phyloP scores from a whole-genome alignment of 2,797 vertebrate species.

The Garrulus glandarius region DNA sequence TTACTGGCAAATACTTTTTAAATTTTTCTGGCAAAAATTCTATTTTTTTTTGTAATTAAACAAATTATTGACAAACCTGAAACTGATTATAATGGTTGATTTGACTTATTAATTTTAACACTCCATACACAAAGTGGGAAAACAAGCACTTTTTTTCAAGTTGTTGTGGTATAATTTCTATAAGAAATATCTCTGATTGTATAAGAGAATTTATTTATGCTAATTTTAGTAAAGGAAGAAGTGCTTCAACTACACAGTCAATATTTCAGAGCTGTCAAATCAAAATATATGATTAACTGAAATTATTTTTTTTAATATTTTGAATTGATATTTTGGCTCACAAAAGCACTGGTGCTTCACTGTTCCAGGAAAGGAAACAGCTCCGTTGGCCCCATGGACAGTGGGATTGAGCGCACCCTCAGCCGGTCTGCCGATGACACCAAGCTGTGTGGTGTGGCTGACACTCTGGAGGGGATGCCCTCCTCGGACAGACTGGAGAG shows the following conservation, averaged over 20 bases:
- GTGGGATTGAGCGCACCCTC: accelerated
- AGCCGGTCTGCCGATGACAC: neutral
- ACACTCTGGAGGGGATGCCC: accelerated
- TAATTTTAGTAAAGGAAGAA: neutral
- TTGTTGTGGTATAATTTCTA: neutral
- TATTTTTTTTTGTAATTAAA: neutral
- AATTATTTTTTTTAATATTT: neutral
- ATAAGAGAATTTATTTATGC: neutral
- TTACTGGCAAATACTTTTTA: neutral
- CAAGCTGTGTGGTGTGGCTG: accelerated
- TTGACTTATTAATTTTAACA: neutral
- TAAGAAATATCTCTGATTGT: neutral
- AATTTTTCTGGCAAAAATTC: neutral
- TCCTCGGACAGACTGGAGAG: neutral
- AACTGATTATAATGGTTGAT: neutral
- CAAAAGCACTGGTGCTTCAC: neutral
- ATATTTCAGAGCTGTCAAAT: neutral
- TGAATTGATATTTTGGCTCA: neutral
- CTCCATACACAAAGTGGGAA: neutral
- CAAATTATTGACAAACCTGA: neutral
- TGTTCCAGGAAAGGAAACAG: neutral
- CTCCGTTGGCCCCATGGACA: too few species aligned
- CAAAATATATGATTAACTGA: neutral
- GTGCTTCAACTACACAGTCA: neutral
- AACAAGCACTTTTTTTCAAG: neutral